Evolutionary conservation across 2,888 invertebrate species (phyloP).

Genomic region (Leuctra nigra): DNA sequence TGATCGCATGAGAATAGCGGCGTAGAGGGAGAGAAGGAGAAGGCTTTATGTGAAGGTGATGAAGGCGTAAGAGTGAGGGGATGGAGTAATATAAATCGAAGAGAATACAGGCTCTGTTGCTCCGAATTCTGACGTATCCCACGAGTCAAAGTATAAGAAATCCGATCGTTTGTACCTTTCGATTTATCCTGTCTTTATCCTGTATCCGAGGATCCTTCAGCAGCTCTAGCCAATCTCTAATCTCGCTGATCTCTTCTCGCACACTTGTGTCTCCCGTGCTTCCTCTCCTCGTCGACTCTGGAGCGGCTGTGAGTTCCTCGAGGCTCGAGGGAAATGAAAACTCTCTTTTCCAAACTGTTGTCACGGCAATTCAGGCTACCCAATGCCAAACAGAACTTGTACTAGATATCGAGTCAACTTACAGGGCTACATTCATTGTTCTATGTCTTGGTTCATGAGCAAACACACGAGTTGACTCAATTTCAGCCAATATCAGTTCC

Average conservation of each 20-base stretch:
- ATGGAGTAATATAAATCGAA: too few species aligned
- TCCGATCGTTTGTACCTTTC: constrained; percentile 12
- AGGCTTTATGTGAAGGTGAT: too few species aligned
- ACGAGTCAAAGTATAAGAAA: too few species aligned
- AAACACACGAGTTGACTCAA: constrained; percentile 7
- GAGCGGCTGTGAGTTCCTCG: neutral
- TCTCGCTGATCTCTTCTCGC: constrained; percentile 18
- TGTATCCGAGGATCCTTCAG: neutral
- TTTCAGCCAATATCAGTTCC: constrained; percentile 12
- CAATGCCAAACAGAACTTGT: neutral
- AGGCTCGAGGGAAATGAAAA: constrained; percentile 14
- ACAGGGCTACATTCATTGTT: constrained; percentile 5
- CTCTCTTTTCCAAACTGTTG: constrained; percentile 4
- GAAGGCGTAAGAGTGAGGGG: too few species aligned
- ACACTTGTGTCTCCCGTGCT: constrained; percentile 10
- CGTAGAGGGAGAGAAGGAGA: too few species aligned
- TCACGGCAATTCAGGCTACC: neutral
- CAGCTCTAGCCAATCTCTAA: neutral
- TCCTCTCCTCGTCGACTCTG: neutral
- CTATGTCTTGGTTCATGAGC: constrained; percentile 7
- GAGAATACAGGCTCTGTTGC: too few species aligned
- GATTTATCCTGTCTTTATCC: constrained; percentile 17
- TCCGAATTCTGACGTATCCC: too few species aligned
- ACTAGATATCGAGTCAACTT: too few species aligned
- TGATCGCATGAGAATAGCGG: too few species aligned